phyloP scores from a whole-genome alignment of 2,888 invertebrate species.

The Linyphia triangularis region DNA sequence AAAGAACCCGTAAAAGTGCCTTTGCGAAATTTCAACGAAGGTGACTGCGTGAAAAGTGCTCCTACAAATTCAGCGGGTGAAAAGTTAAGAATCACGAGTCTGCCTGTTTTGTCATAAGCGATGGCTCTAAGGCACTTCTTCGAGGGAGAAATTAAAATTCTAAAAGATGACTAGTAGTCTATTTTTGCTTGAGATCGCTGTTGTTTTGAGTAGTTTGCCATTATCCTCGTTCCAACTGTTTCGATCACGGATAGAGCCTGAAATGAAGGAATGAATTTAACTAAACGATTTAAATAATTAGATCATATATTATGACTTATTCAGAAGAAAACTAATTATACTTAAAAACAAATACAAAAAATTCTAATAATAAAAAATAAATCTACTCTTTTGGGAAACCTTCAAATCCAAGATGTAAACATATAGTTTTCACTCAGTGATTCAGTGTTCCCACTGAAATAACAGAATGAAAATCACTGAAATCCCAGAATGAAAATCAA shows the following conservation, averaged over 20 bases:
- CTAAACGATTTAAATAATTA: no score
- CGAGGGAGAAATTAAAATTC: not conserved
- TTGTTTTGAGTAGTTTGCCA: slow-evolving; percentile 66
- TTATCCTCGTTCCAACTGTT: slow-evolving; percentile 43
- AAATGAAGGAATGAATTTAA: not conserved
- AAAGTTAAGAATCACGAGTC: slow-evolving; percentile 5
- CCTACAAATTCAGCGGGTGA: slow-evolving; percentile 1
- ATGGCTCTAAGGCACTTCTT: slow-evolving; percentile 68
- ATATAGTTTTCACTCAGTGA: no score
- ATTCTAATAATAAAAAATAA: no score
- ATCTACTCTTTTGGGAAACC: no score
- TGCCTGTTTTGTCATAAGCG: not conserved
- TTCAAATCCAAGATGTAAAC: no score
- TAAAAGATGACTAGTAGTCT: slow-evolving; percentile 65
- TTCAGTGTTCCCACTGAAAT: no score
- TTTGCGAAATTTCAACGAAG: not conserved
- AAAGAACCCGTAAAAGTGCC: no score
- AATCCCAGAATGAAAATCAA: no score
- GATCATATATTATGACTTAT: no score
- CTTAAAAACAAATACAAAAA: no score
- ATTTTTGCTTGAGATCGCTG: slow-evolving; percentile 71
- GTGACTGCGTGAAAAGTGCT: not conserved
- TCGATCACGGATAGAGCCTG: slow-evolving; percentile 70
- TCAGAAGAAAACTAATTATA: no score
- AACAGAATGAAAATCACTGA: no score